A percentile compares a stretch with the other conserved stretches of the same genome.
Evolutionary conservation across 2,888 invertebrate species (phyloP).

Genomic region (Sycophila texana): DNA sequence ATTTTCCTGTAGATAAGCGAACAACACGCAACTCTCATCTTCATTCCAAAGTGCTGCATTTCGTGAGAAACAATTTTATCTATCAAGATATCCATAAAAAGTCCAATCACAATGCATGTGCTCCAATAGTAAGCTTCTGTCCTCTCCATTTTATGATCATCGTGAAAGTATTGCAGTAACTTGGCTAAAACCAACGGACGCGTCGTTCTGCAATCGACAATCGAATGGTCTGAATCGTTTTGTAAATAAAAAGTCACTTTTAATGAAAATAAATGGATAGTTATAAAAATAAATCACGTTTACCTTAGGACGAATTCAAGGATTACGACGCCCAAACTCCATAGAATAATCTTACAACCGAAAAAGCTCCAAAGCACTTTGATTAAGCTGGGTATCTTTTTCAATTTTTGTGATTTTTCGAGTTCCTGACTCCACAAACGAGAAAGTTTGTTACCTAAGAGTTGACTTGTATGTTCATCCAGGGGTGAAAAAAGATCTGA

Average conservation of each 20-base stretch:
- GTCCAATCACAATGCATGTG: slow-evolving; percentile 69
- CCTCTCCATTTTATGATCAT: slow-evolving; percentile 47
- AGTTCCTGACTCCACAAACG: slow-evolving; percentile 77
- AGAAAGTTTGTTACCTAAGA: slow-evolving; percentile 76
- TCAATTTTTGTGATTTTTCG: slow-evolving; percentile 64
- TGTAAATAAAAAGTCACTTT: not conserved
- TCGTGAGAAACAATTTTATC: slow-evolving; percentile 82
- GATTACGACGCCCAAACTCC: slow-evolving; percentile 79
- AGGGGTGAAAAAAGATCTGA: slow-evolving; percentile 85
- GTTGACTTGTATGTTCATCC: slow-evolving; percentile 81
- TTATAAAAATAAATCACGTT: not conserved
- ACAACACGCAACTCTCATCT: slow-evolving; percentile 82
- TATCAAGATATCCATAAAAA: slow-evolving; percentile 67
- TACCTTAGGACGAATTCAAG: slow-evolving; percentile 81
- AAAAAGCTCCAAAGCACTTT: slow-evolving; percentile 80
- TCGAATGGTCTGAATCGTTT: not conserved
- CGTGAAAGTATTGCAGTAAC: slow-evolving; percentile 64
- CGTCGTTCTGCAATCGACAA: slow-evolving; percentile 63
- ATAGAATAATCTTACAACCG: slow-evolving; percentile 77
- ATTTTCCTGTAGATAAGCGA: slow-evolving; percentile 86
- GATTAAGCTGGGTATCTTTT: slow-evolving; percentile 77
- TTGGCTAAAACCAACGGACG: slow-evolving; percentile 70
- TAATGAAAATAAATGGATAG: too few species aligned
- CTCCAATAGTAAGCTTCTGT: slow-evolving; percentile 76
- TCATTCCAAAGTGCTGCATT: slow-evolving; percentile 82